phyloP scores from a whole-genome alignment of 2,113 vertebrate species.

The Scopus umbretta region DNA sequence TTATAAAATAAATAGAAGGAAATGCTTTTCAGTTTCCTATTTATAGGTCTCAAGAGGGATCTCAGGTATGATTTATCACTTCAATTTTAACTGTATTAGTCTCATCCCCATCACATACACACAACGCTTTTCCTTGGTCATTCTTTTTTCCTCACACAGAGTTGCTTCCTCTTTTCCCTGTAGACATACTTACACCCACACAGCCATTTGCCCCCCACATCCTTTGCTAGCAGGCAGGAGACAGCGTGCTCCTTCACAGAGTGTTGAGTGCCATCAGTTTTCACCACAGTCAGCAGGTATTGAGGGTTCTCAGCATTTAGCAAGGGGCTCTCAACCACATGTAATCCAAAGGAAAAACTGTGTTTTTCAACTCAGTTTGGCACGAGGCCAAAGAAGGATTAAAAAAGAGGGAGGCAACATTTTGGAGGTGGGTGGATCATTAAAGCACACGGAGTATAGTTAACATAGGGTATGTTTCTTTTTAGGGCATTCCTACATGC shows the following conservation, averaged over 20 bases:
- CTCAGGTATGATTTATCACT: constrained; percentile 76
- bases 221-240: constrained; percentile 32
- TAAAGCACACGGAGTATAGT: constrained; percentile 39
- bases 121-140: constrained; percentile 27
- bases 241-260: background rate
- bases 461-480: constrained; percentile 47
- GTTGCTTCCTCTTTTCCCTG: constrained; percentile 51
- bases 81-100: constrained; percentile 73
- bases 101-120: constrained; percentile 22
- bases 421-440: constrained; percentile 46
- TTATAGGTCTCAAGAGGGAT: constrained; percentile 71
- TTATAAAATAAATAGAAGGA: constrained; percentile 82
- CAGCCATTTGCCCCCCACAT: constrained; percentile 50
- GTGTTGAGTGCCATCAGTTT: constrained; percentile 33
- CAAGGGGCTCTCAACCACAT: background rate
- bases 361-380: background rate
- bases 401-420: constrained; percentile 49
- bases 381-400: background rate
- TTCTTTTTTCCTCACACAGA: constrained; percentile 23
- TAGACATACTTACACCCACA: constrained; percentile 38
- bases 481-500: constrained; percentile 30
- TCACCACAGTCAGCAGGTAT: constrained; percentile 33
- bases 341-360: constrained; percentile 11
- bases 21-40: constrained; percentile 78
- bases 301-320: constrained; percentile 22